These are phyloP conservation scores for Ursus arctos DNA, from an alignment of 2,113 vertebrate genomes.

Conservation along the genomic window DNA sequence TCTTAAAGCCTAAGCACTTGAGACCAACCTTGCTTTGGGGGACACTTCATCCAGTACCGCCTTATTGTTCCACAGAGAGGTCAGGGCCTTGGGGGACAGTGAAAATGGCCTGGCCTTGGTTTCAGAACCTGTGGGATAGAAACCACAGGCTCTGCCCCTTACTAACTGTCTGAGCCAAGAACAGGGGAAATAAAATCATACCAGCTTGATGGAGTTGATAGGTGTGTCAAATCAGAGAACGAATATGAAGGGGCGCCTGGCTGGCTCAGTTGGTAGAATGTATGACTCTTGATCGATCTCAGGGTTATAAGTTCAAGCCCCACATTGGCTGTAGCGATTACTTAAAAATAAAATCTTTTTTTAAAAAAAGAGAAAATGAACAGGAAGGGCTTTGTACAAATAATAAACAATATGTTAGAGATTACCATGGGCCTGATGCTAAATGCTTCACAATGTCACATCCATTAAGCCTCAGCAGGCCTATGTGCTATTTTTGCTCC, in stretches of 20 bases:
- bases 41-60: not conserved
- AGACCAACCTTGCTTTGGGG: not conserved
- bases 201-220: not conserved
- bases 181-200: not conserved
- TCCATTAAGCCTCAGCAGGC: not conserved
- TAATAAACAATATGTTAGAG: fast-evolving
- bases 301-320: not conserved
- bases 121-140: not conserved
- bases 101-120: not conserved
- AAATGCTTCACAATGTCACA: not conserved
- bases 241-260: not conserved
- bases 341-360: not conserved
- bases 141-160: not conserved
- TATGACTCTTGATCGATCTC: not conserved
- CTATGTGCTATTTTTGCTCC: not conserved
- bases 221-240: not conserved
- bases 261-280: not conserved
- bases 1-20: not conserved
- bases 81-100: not conserved
- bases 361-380: not conserved
- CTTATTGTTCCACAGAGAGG: not conserved
- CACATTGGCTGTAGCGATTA: not conserved
- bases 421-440: not conserved
- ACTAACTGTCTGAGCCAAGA: not conserved
- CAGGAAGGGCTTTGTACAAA: not conserved